Evolutionary conservation across 64 coral and sea anemone species (phyloP).

Genomic region (Pocillopora damicornis): DNA sequence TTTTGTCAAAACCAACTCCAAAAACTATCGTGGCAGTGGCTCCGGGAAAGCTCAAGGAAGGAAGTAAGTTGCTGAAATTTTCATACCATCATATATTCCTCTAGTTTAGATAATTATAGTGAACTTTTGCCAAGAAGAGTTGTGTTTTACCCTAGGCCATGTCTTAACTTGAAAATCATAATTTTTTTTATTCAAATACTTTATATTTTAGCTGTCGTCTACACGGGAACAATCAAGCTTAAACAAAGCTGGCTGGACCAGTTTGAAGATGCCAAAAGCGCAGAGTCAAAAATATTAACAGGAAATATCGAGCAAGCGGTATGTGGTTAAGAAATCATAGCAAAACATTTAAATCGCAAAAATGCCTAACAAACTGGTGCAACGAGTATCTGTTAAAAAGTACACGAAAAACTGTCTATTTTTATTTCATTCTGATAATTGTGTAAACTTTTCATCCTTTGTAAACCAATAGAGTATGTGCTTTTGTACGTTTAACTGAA

Average conservation of each 20-base stretch:
- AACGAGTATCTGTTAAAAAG: too few relatives aligned
- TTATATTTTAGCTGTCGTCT: conserved; percentile 30
- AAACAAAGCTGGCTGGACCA: conserved; percentile 66
- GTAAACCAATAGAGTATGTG: too few relatives aligned
- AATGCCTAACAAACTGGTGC: too few relatives aligned
- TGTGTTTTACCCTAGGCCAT: background rate
- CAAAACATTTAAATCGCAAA: background rate
- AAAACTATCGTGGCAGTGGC: conserved; percentile 7
- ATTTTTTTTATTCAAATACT: background rate
- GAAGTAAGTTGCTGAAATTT: conserved; percentile 21
- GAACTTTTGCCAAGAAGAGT: too few relatives aligned
- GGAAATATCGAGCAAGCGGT: conserved; percentile 68
- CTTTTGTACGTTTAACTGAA: background rate
- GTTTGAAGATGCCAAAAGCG: conserved; percentile 22
- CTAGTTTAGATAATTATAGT: too few relatives aligned
- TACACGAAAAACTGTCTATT: background rate
- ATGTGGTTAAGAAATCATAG: background rate
- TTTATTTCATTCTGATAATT: background rate
- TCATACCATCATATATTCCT: too few relatives aligned
- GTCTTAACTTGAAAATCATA: background rate
- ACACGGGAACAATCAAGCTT: conserved; percentile 43
- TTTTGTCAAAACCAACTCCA: conserved; percentile 21
- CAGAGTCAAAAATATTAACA: conserved; percentile 57
- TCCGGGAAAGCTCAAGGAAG: background rate
- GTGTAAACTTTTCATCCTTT: background rate